Conservation (phyloP, 2,113 vertebrate species). For the Aix galericulata region DNA sequence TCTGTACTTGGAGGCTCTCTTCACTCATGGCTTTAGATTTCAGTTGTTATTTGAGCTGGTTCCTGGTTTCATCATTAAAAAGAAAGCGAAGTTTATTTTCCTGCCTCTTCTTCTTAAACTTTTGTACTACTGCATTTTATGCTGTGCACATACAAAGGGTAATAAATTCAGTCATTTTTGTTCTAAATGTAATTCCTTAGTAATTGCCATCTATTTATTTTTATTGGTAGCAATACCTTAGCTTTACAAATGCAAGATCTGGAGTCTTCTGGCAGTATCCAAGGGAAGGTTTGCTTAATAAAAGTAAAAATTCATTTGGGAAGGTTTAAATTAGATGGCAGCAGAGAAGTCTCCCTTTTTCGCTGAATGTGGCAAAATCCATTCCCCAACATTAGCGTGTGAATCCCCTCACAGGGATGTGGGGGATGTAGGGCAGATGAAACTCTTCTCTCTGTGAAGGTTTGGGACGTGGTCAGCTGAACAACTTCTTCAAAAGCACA, state of each 20-base stretch:
- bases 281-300: slow-evolving; percentile 2
- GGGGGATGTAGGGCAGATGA: background rate
- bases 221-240: slow-evolving; percentile 40
- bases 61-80: background rate
- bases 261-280: background rate
- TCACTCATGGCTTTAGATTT: background rate
- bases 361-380: background rate
- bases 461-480: background rate
- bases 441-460: background rate
- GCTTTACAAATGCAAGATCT: slow-evolving; percentile 3
- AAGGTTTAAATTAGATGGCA: background rate
- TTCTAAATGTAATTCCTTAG: slow-evolving; percentile 18
- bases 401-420: background rate
- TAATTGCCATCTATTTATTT: slow-evolving; percentile 46
- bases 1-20: background rate
- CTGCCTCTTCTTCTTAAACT: background rate
- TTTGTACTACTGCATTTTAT: background rate
- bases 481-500: background rate
- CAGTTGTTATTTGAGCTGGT: background rate
- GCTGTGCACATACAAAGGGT: background rate
- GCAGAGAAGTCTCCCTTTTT: background rate
- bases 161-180: background rate
- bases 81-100: background rate
- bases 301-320: background rate
- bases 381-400: background rate